A percentile compares a stretch with the other conserved stretches of the same genome.
These are phyloP conservation scores for Tricholaema leucomelas DNA, from an alignment of 2,113 vertebrate genomes.

Conservation along the genomic window DNA sequence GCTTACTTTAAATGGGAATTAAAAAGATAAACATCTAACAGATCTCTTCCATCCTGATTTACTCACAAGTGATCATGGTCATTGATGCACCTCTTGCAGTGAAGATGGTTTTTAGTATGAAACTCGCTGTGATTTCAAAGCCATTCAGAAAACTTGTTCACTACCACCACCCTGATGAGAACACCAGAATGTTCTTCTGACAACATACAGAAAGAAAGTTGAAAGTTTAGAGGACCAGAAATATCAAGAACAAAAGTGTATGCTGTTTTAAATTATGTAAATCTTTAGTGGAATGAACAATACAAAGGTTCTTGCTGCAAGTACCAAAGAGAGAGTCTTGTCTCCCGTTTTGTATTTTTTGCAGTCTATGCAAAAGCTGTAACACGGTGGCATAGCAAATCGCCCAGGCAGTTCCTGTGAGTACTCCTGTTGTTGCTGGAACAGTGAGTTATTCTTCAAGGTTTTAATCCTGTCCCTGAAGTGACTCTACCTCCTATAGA, in stretches of 20 bases:
- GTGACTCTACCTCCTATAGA: neutral
- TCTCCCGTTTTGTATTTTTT: neutral
- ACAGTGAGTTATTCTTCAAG: neutral
- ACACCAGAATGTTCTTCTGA: neutral
- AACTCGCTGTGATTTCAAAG: neutral
- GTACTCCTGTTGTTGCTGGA: neutral
- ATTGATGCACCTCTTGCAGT: neutral
- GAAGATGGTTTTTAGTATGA: neutral
- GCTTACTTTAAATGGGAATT: neutral
- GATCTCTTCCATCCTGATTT: neutral
- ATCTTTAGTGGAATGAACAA: too few relatives aligned
- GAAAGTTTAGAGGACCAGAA: too few relatives aligned
- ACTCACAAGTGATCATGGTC: neutral
- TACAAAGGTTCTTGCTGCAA: neutral
- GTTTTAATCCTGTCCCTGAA: neutral
- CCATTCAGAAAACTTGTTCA: neutral
- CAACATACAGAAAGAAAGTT: too few relatives aligned
- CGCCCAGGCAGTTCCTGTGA: neutral
- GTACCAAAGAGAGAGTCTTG: neutral
- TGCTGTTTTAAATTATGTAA: too few relatives aligned
- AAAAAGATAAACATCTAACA: neutral
- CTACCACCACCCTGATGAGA: neutral
- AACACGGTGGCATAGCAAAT: neutral
- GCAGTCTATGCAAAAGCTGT: fast-evolving
- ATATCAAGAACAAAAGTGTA: too few relatives aligned